Base-by-base conservation (phyloP, 2,797 vertebrate species). In the Danio kyathit region DNA sequence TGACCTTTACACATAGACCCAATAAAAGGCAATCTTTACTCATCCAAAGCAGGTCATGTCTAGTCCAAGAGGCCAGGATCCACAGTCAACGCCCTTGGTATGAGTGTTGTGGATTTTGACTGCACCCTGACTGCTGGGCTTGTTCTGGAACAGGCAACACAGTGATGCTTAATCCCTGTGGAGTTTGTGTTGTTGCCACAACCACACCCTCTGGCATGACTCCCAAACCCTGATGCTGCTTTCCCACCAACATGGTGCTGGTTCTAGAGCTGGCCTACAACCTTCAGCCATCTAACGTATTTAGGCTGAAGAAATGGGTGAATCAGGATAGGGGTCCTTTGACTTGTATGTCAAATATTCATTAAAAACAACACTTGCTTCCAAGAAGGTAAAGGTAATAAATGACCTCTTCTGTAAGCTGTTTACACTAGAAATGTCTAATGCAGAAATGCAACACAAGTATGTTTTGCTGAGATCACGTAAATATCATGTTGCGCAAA, bases 181-280 rank as follows among this genome's bases (percentile, higher is more conserved):
- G 67, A 78, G 61, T 82, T 49, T 8, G 72, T 56, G 51, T 56
- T 76, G 59, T 57, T 89, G 85, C 86, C 88, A 79, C 85, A 83
- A 86, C 88, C 85, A 86, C 88, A 84, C 87, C 80, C 84, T 90
- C 89, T 46, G 72, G 67, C 17, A 16, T 69, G 52, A 87, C 87
- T 87, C 83, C 86, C 84, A 91, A 86, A 92, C 88, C 88, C 87
- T 76, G 51, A 17, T 29, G 65, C n/a, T 49, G 44, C 41, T 54
- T 66, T 57, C 10, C 17, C 63, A 76, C 56, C 56, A 6, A 67
- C 63, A 13, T 21, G 52, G 11, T 72, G 41, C 66, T 69, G 46
- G 21, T 69, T 69, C 40, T 21, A 5, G n/a, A 21, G 40, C 7
- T 40, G 0, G 7, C 14, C 7, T 17, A 38, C 40, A 72, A 2